phyloP scores from a whole-genome alignment of 2,888 invertebrate genomes.

The Diploptera punctata region DNA sequence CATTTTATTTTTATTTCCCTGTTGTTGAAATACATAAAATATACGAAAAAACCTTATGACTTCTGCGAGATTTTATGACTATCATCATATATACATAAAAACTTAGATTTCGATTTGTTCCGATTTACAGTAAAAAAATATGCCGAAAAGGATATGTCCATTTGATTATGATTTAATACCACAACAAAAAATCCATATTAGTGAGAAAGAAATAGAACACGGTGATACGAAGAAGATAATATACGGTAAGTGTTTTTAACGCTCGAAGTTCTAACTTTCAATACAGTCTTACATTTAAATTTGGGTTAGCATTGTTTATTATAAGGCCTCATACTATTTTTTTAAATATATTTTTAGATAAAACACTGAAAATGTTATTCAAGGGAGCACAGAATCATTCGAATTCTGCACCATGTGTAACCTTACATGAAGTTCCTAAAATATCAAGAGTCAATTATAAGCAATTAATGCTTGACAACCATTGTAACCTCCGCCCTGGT shows the following conservation, averaged over 20 bases:
- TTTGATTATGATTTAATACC: constrained; percentile 1
- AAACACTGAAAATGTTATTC: background rate
- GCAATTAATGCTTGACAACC: background rate
- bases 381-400: background rate
- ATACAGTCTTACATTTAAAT: background rate
- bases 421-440: background rate
- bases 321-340: background rate
- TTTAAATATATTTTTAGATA: background rate
- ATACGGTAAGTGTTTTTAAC: background rate
- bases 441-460: background rate
- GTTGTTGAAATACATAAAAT: too few relatives aligned
- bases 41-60: too few relatives aligned
- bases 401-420: too few relatives aligned
- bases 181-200: constrained; percentile 3
- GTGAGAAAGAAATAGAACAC: background rate
- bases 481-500: background rate
- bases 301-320: background rate
- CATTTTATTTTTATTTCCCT: too few relatives aligned
- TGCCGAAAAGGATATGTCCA: constrained; percentile 2
- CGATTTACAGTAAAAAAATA: too few relatives aligned
- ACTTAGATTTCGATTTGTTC: too few relatives aligned
- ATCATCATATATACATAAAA: too few relatives aligned
- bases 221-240: background rate
- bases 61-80: too few relatives aligned
- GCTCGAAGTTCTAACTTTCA: background rate